Percentiles rank a stretch among this genome's conserved stretches.
Conservation (phyloP, 2,113 vertebrate species). For the Bos taurus region DNA sequence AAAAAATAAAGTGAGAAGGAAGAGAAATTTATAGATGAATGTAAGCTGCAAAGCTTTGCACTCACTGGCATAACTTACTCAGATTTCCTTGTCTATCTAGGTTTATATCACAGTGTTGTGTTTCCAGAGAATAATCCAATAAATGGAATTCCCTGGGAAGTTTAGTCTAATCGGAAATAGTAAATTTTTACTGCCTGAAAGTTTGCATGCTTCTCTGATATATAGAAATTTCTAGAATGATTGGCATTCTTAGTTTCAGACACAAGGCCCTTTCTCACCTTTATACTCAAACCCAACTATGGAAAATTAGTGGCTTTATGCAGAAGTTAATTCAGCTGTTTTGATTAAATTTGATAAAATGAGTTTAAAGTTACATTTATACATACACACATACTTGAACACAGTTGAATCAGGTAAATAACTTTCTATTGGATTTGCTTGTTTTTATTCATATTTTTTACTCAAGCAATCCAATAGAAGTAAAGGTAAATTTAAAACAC, state of each 20-base stretch:
- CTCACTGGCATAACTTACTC: background rate
- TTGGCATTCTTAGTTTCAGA: background rate
- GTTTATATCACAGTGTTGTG: background rate
- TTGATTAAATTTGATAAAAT: background rate
- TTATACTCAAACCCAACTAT: background rate
- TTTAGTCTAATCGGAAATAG: background rate
- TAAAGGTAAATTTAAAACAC: background rate
- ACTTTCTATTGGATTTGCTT: background rate
- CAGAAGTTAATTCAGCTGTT: background rate
- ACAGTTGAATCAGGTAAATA: background rate
- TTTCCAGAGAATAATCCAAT: constrained; percentile 12
- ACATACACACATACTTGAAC: background rate
- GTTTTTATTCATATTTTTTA: background rate
- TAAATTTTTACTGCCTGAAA: constrained; percentile 1
- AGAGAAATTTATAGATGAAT: background rate
- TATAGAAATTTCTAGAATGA: background rate
- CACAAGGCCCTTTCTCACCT: background rate
- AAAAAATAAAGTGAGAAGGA: background rate
- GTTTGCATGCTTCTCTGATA: background rate
- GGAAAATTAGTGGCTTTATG: background rate
- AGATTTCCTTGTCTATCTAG: background rate
- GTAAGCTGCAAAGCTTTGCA: background rate
- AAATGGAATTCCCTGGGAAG: constrained; percentile 19
- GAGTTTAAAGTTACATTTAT: background rate
- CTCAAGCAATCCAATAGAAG: background rate